Percentiles rank a stretch among this genome's conserved stretches.
Evolutionary conservation across 64 coral and sea anemone species (phyloP).

Genomic region (Actinia tenebrosa): DNA sequence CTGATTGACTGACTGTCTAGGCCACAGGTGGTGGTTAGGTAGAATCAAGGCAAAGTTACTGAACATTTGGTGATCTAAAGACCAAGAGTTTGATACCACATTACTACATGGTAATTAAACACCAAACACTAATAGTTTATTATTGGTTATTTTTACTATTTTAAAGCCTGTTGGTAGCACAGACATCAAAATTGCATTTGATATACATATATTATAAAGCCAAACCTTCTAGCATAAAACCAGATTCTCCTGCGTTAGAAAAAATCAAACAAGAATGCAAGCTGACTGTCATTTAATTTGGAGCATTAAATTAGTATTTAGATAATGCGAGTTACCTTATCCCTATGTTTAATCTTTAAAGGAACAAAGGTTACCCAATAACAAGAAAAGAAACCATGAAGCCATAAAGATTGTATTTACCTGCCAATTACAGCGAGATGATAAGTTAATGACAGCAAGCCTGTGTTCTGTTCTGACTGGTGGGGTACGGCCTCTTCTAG

Average conservation of each 20-base stretch:
- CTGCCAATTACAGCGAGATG: constrained; percentile 94
- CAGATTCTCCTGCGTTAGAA: too few relatives aligned
- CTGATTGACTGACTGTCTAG: constrained; percentile 25
- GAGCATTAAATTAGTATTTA: too few relatives aligned
- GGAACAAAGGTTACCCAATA: neutral
- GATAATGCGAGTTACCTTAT: too few relatives aligned
- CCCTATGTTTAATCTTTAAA: too few relatives aligned
- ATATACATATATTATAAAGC: too few relatives aligned
- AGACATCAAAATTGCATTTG: neutral
- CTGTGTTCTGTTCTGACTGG: constrained; percentile 95
- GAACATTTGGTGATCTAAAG: constrained; percentile 26
- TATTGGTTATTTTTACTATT: neutral
- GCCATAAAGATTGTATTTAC: constrained; percentile 6
- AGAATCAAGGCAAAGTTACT: constrained; percentile 16
- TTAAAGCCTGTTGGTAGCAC: neutral
- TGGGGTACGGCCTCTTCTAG: constrained; percentile 70
- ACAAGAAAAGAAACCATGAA: neutral
- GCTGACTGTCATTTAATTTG: too few relatives aligned
- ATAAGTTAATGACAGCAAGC: constrained; percentile 92
- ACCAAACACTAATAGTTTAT: neutral
- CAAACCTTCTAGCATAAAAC: too few relatives aligned
- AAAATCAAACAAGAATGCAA: too few relatives aligned
- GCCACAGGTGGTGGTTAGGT: constrained; percentile 17
- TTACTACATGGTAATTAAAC: neutral
- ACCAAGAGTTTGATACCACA: constrained; percentile 29